These are phyloP conservation scores for Gnathonemus echidnorhynchus DNA, from an alignment of 2,113 vertebrate species.

Conservation along the genomic window DNA sequence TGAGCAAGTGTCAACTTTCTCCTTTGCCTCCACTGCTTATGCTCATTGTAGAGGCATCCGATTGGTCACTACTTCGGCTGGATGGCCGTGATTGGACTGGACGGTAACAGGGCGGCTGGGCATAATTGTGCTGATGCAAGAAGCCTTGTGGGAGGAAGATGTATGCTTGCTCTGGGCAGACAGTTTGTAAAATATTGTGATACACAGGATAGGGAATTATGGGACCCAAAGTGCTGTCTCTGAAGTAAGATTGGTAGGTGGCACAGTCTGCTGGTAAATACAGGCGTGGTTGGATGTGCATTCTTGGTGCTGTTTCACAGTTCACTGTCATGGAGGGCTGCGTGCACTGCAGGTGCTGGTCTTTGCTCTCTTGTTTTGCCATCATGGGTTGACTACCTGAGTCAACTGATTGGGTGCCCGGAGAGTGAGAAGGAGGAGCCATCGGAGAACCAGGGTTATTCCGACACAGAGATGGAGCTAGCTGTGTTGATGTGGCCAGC, in stretches of 20 bases:
- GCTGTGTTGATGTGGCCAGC: conserved; percentile 25
- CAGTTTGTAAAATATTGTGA: conserved; percentile 11
- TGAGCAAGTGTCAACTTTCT: conserved; percentile 30
- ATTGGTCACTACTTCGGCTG: conserved; percentile 41
- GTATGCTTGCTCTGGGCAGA: conserved; percentile 9
- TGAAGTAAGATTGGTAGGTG: background rate
- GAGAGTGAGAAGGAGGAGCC: conserved; percentile 37
- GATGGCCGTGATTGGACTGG: conserved; percentile 31
- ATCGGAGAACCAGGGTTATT: conserved; percentile 45
- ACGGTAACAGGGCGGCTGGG: background rate
- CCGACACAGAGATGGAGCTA: conserved; percentile 18
- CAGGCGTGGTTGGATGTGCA: background rate
- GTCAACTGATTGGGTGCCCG: conserved; percentile 32
- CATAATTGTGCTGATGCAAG: conserved; percentile 13
- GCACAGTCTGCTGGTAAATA: background rate
- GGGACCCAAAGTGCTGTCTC: background rate
- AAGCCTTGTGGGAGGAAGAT: background rate
- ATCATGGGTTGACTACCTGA: conserved; percentile 28
- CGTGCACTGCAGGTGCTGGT: conserved; percentile 9
- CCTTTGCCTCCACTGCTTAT: conserved; percentile 38
- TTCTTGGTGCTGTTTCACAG: conserved; percentile 10
- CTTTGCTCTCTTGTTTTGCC: conserved; percentile 13
- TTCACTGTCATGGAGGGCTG: conserved; percentile 21
- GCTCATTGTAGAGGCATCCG: conserved; percentile 34
- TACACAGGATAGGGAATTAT: conserved; percentile 20